Conservation (phyloP, 2,113 vertebrate genomes). For the Diadophis punctatus region DNA sequence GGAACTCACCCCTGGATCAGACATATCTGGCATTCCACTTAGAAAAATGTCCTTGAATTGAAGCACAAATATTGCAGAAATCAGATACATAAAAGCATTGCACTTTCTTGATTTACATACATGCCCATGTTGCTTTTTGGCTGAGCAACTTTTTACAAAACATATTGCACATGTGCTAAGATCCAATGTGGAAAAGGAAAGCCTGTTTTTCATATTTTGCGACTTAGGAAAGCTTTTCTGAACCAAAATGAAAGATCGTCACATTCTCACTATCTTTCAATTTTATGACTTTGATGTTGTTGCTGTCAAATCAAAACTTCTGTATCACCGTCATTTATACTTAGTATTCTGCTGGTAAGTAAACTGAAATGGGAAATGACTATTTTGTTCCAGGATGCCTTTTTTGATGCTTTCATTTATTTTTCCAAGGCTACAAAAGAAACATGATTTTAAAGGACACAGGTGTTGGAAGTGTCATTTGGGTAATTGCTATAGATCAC, state of each 20-base stretch:
- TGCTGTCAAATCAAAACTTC: not conserved
- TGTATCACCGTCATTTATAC: conserved; percentile 37
- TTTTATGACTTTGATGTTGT: not conserved
- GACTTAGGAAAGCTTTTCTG: not conserved
- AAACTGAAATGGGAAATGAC: conserved; percentile 16
- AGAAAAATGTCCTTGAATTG: not conserved
- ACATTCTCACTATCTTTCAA: not conserved
- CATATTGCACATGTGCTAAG: not conserved
- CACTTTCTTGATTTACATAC: not conserved
- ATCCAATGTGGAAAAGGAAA: not conserved
- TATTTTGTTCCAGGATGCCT: conserved; percentile 24
- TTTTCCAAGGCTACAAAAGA: conserved; percentile 26
- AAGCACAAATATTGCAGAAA: not conserved
- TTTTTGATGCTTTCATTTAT: conserved; percentile 40
- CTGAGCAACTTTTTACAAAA: not conserved
- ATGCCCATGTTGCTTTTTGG: not conserved
- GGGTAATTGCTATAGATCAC: conserved; percentile 51
- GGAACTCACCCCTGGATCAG: not conserved
- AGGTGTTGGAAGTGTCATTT: conserved; percentile 52
- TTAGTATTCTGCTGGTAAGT: conserved; percentile 31
- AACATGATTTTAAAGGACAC: conserved; percentile 32
- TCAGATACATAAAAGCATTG: not conserved
- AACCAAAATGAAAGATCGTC: not conserved
- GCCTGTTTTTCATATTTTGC: not conserved
- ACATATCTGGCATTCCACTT: no score